A percentile compares a stretch with the other conserved stretches of the same genome.
Conservation (phyloP, 2,797 vertebrate genomes). For the Percopsis omiscomaycus region DNA sequence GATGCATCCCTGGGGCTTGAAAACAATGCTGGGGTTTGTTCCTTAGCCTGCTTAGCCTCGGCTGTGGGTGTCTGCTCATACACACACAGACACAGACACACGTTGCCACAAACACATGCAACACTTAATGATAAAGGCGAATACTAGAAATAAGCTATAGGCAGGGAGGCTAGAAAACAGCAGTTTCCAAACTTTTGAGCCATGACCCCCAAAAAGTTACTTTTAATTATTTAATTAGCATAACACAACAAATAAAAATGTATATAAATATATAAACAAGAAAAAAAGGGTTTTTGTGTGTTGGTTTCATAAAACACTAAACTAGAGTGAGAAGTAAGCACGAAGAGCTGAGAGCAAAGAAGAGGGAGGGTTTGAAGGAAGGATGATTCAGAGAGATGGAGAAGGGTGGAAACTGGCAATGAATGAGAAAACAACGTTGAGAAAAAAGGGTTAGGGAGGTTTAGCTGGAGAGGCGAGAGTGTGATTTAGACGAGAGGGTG, state of each 20-base stretch:
- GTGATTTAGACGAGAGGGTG: too few species aligned
- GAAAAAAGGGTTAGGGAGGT: not conserved
- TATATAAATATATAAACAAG: too few species aligned
- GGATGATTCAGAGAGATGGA: not conserved
- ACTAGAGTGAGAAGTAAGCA: not conserved
- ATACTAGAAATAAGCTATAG: constrained; percentile 50
- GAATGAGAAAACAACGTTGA: not conserved
- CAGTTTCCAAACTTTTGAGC: too few species aligned
- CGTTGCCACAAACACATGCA: constrained; percentile 58
- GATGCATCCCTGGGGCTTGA: constrained; percentile 54
- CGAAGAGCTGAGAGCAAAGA: constrained; percentile 1
- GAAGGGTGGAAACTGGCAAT: not conserved
- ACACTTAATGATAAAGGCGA: constrained; percentile 64
- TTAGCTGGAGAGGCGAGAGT: not conserved
- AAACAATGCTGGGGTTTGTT: constrained; percentile 71
- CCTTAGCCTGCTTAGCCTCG: constrained; percentile 70
- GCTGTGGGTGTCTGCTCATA: constrained; percentile 64
- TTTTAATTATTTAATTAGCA: too few species aligned
- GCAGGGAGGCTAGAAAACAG: constrained; percentile 23
- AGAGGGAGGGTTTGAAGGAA: constrained; percentile 6
- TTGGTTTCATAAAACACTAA: constrained; percentile 8
- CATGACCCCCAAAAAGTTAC: too few species aligned
- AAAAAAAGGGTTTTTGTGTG: too few species aligned
- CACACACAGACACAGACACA: constrained; percentile 8
- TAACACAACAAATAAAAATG: too few species aligned